A percentile compares a stretch with the other conserved stretches of the same genome.
These are phyloP conservation scores for Penaeus indicus DNA, from an alignment of 1,140 invertebrate species.

Conservation along the genomic window DNA sequence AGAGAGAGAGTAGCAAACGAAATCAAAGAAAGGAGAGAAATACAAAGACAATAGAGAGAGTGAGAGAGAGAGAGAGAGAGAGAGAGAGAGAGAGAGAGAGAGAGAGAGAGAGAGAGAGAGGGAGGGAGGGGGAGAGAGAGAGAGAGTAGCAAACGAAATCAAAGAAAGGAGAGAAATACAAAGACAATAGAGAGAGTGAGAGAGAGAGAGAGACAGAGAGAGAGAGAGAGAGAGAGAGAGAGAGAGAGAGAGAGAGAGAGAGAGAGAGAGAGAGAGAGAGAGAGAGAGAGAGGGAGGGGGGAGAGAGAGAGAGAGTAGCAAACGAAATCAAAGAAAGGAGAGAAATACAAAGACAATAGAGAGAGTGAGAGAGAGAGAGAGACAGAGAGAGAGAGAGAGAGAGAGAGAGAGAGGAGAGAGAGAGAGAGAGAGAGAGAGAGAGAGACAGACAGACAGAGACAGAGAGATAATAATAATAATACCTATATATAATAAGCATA, in stretches of 20 bases:
- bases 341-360: background rate
- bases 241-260: conserved; percentile 29
- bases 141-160: background rate
- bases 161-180: too few relatives aligned
- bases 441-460: conserved; percentile 38
- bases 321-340: background rate
- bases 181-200: background rate
- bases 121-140: background rate
- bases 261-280: conserved; percentile 31
- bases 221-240: background rate
- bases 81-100: background rate
- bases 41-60: background rate
- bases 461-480: too few relatives aligned
- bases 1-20: conserved; percentile 4
- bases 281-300: conserved; percentile 29
- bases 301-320: conserved; percentile 23
- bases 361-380: background rate
- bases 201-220: background rate
- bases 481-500: too few relatives aligned
- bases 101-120: conserved; percentile 10
- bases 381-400: background rate
- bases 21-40: too few relatives aligned
- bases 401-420: background rate
- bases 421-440: conserved; percentile 21
- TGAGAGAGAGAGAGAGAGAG: background rate